phyloP scores from a whole-genome alignment of 2,888 invertebrate species.

The Cremastobaeus sp. region DNA sequence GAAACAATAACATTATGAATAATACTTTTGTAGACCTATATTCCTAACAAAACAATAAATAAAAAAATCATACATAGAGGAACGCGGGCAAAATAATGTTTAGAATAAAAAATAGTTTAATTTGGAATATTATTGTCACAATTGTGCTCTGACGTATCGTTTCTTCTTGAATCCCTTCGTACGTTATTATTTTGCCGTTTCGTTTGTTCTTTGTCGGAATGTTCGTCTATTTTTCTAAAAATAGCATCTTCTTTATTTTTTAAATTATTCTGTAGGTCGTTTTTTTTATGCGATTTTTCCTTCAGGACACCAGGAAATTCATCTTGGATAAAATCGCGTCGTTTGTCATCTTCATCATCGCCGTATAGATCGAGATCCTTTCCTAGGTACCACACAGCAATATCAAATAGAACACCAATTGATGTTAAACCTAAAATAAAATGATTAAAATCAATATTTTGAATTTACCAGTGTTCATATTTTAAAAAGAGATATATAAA shows the following conservation, averaged over 20 bases:
- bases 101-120: slow-evolving; percentile 6
- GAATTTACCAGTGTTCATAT: no score
- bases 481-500: no score
- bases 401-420: slow-evolving; percentile 82
- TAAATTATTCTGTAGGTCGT: slow-evolving; percentile 23
- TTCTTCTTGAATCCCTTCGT: slow-evolving; percentile 28
- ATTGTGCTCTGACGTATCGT: slow-evolving; percentile 15
- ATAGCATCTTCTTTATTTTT: slow-evolving; percentile 36
- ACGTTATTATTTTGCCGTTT: slow-evolving; percentile 27
- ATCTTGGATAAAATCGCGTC: slow-evolving; percentile 69
- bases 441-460: slow-evolving; percentile 5
- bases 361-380: slow-evolving; percentile 82
- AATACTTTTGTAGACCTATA: slow-evolving; percentile 29
- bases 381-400: slow-evolving; percentile 81
- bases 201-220: slow-evolving; percentile 31
- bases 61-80: slow-evolving; percentile 29
- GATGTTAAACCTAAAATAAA: slow-evolving; percentile 79
- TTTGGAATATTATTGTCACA: slow-evolving; percentile 43
- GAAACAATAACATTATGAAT: slow-evolving; percentile 5
- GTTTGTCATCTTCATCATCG: slow-evolving; percentile 72
- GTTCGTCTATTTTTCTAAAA: slow-evolving; percentile 46
- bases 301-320: slow-evolving; percentile 48
- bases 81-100: slow-evolving; percentile 11
- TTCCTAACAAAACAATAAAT: slow-evolving; percentile 18
- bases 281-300: slow-evolving; percentile 50